Evolutionary conservation across 2,797 vertebrate genomes (phyloP), one percentile per base, ranked within the genome.

Genomic region (Hapalemur alaotrensis): DNA sequence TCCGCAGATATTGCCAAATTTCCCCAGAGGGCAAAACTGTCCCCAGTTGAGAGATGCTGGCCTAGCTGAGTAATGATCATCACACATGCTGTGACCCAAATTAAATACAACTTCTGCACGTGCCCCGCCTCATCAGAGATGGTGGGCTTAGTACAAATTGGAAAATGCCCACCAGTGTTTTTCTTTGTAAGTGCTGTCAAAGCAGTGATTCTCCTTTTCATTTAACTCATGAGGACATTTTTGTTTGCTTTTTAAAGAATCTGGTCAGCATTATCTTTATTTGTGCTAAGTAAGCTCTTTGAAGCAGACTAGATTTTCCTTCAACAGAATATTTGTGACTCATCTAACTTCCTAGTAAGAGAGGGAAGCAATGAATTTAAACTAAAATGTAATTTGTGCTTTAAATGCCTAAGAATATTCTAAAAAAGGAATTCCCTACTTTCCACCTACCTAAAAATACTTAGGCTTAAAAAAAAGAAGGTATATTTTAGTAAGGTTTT

Each of bases 71-170:
- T 97, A 98, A 98, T 97, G 98, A 59, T 97, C 97, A 98, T 97
- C 98, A 95, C 98, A 97, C 95, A 52, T 93, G 97, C 98, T 97
- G 97, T 98, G 97, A 98, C 98, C 97, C 96, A 96, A 98, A 97
- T 97, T 98, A 98, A 97, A 96, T 5, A n/a, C 43, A 50, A 79
- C 96, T 81, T 59, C 54, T 35, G 18, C 1, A 0, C 0, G 7
- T 59, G 92, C 89, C 32, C 14, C 89, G 13, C 91, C 95, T 97
- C 70, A 2, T 54, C 0, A 7, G 25, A 0, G 90, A 92, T 79
- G 95, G 86, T 81, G 88, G 92, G 84, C 17, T 72, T 83, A 81
- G 86, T 4, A 5, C n/a, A 13, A 89, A 79, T 32, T 91, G 14
- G 65, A 92, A 70, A 95, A 84, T 23, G 17, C 65, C 83, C 81